Evolutionary conservation across 2,113 vertebrate genomes (phyloP).

Genomic region (Chlamydotis undulata): DNA sequence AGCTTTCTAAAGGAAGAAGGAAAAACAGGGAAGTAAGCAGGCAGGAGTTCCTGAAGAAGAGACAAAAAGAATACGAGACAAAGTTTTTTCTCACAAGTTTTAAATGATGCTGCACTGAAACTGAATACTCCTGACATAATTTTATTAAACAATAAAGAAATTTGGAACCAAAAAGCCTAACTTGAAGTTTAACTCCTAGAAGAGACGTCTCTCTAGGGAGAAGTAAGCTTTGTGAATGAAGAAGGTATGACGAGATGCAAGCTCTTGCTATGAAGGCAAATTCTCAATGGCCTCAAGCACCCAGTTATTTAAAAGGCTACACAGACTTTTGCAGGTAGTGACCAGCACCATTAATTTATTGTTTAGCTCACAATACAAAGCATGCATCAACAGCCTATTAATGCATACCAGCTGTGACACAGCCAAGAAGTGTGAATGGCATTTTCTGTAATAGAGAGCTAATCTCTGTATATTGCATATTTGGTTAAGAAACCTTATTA

Average conservation of each 20-base stretch:
- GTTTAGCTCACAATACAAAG: not conserved
- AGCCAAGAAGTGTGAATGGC: not conserved
- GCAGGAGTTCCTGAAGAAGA: not conserved
- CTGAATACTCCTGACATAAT: not conserved
- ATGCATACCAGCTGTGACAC: not conserved
- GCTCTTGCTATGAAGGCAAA: not conserved
- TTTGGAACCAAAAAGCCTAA: not conserved
- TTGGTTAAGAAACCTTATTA: not conserved
- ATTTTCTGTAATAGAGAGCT: not conserved
- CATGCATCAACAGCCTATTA: not conserved
- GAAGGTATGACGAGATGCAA: not conserved
- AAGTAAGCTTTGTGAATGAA: not conserved
- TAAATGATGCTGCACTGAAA: not conserved
- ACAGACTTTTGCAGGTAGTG: not conserved
- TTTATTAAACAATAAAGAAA: not conserved
- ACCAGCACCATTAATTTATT: not conserved
- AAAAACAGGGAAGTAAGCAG: not conserved
- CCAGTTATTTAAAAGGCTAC: not conserved
- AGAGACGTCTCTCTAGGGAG: not conserved
- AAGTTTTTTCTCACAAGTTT: not conserved
- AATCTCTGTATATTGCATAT: not conserved
- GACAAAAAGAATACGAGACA: not conserved
- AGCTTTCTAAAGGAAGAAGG: not conserved
- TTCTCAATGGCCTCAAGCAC: not conserved
- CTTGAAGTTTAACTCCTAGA: not conserved